Percentiles rank a stretch among this genome's conserved stretches.
Evolutionary conservation across 2,113 vertebrate genomes (phyloP).

Genomic region (Halichoeres trimaculatus): DNA sequence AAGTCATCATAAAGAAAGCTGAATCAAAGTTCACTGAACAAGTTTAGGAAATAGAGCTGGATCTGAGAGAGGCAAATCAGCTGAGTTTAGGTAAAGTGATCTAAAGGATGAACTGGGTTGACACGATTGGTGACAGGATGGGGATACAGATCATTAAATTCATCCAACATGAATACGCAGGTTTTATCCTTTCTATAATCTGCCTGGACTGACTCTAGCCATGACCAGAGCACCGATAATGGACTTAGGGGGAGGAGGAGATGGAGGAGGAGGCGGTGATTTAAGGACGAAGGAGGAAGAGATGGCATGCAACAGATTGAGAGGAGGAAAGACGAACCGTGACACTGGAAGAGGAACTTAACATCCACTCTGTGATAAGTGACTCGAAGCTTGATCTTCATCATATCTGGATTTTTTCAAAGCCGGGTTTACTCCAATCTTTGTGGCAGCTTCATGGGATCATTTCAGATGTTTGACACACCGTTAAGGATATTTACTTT

Average conservation of each 20-base stretch:
- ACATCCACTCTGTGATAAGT: too few species aligned
- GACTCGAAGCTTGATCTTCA: too few species aligned
- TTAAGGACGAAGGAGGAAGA: conserved; percentile 16
- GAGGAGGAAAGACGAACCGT: too few species aligned
- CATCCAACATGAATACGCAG: neutral
- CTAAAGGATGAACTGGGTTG: neutral
- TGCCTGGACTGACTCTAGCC: conserved; percentile 6
- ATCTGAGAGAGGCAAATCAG: neutral
- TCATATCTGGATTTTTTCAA: too few species aligned
- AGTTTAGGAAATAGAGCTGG: neutral
- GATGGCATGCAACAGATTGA: neutral
- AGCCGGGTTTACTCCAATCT: too few species aligned
- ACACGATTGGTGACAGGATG: neutral
- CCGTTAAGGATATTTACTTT: too few species aligned
- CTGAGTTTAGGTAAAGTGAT: too few species aligned
- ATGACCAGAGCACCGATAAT: conserved; percentile 1
- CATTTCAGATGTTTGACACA: too few species aligned
- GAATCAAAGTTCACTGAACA: too few species aligned
- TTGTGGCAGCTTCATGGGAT: too few species aligned
- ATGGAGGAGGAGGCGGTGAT: conserved; percentile 1
- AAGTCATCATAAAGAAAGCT: too few species aligned
- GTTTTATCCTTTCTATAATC: conserved; percentile 37
- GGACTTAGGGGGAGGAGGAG: neutral
- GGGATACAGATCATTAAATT: conserved; percentile 14
- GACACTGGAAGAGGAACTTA: neutral